Percentiles rank a stretch among this genome's conserved stretches.
phyloP scores from a whole-genome alignment of 2,888 invertebrate species.

The Rhorus exstirpatorius region DNA sequence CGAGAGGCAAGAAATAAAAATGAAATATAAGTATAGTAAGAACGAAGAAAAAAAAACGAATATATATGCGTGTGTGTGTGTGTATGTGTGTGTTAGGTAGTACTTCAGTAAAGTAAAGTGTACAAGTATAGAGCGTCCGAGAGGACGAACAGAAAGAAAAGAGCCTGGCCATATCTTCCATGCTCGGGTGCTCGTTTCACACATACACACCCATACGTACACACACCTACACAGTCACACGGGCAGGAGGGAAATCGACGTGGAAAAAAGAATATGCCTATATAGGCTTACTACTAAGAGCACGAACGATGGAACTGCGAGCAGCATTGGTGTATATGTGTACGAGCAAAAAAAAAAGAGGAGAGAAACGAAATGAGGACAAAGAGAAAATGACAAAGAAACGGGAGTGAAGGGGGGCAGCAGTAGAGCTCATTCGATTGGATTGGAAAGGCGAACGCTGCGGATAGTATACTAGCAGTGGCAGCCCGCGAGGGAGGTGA shows the following conservation, averaged over 20 bases:
- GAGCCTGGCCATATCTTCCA: constrained; percentile 59
- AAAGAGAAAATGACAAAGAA: constrained; percentile 82
- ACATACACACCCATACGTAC: constrained; percentile 16
- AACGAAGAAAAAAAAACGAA: too few species aligned
- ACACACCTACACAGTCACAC: background rate
- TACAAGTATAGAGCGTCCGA: constrained; percentile 55
- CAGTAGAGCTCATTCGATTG: constrained; percentile 77
- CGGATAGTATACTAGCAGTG: constrained; percentile 73
- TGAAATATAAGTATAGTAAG: constrained; percentile 35
- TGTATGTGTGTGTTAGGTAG: too few species aligned
- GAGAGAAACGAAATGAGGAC: constrained; percentile 79
- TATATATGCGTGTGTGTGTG: too few species aligned
- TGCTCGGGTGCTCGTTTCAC: constrained; percentile 54
- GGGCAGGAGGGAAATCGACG: constrained; percentile 63
- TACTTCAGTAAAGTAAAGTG: too few species aligned
- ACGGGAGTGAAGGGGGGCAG: constrained; percentile 72
- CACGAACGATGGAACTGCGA: constrained; percentile 34
- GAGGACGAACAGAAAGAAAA: constrained; percentile 52
- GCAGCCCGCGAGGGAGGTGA: constrained; percentile 35
- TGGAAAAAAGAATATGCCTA: constrained; percentile 57
- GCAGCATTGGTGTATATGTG: constrained; percentile 2
- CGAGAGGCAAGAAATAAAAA: constrained; percentile 50
- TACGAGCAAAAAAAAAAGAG: constrained; percentile 49
- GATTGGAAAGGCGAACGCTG: constrained; percentile 82
- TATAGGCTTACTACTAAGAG: constrained; percentile 18